phyloP scores from a whole-genome alignment of 2,797 vertebrate species.

The Squalus acanthias region DNA sequence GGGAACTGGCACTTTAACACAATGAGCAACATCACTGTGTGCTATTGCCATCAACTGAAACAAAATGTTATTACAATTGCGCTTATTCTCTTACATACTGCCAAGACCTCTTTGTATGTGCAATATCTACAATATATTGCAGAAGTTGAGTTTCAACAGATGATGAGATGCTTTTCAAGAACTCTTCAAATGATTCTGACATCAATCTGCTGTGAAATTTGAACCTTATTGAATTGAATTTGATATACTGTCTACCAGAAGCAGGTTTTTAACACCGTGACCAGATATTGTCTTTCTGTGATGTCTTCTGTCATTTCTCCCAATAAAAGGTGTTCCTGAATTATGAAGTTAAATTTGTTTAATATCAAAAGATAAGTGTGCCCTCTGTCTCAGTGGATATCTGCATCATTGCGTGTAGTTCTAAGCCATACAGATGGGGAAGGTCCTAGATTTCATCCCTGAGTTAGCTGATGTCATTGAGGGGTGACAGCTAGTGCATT shows the following conservation, averaged over 20 bases:
- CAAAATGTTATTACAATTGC: background rate
- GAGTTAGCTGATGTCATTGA: background rate
- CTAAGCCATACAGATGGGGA: background rate
- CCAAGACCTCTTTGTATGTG: background rate
- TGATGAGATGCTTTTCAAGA: background rate
- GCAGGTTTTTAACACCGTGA: too few species aligned
- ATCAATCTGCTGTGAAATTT: background rate
- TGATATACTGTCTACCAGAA: background rate
- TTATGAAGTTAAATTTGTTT: background rate
- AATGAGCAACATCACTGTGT: background rate
- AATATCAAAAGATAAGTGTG: too few species aligned
- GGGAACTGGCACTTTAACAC: background rate
- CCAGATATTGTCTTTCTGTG: background rate
- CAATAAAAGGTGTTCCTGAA: background rate
- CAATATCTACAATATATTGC: background rate
- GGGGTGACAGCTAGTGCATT: background rate
- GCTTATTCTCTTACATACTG: background rate
- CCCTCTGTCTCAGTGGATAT: background rate
- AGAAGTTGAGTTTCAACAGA: background rate
- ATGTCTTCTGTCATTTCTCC: background rate
- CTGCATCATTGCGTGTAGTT: background rate
- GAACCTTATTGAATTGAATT: background rate
- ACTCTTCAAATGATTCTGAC: conserved; percentile 1
- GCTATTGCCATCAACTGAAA: background rate
- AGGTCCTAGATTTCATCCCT: background rate